phyloP scores from a whole-genome alignment of 2,888 invertebrate species.

The Atrina japonica region DNA sequence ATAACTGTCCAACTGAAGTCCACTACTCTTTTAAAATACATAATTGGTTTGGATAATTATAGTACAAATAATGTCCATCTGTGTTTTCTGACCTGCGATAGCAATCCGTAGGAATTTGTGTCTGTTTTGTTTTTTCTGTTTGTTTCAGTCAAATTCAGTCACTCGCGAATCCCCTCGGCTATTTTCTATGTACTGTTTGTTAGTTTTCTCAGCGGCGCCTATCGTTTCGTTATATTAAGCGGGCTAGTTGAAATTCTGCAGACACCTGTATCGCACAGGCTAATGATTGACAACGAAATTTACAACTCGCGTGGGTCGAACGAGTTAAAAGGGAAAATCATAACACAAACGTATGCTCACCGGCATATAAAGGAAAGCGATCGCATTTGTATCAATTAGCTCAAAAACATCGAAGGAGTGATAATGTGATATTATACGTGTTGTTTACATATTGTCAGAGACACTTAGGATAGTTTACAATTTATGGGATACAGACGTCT shows the following conservation, averaged over 20 bases:
- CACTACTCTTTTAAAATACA: no score
- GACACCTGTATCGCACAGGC: constrained; percentile 23
- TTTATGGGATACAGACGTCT: no score
- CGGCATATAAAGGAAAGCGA: no score
- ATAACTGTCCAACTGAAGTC: no score
- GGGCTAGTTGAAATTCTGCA: constrained; percentile 22
- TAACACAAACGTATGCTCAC: not conserved
- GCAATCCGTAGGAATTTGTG: not conserved
- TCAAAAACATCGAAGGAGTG: no score
- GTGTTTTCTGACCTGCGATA: not conserved
- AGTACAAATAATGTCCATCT: not conserved
- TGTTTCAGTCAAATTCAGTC: not conserved
- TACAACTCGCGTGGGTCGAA: constrained; percentile 25
- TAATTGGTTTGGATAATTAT: not conserved
- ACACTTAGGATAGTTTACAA: no score
- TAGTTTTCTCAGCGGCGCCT: constrained; percentile 12
- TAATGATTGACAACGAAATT: constrained; percentile 29
- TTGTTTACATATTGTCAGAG: no score
- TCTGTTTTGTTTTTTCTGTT: not conserved
- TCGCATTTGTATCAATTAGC: no score
- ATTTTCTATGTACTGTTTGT: no score
- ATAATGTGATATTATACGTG: no score
- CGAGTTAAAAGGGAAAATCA: constrained; percentile 25
- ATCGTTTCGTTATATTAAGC: constrained; percentile 6
- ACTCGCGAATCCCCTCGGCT: no score